These are phyloP conservation scores for Rambutsinella grinnellia DNA, from an alignment of 2,888 invertebrate species.

Conservation along the genomic window DNA sequence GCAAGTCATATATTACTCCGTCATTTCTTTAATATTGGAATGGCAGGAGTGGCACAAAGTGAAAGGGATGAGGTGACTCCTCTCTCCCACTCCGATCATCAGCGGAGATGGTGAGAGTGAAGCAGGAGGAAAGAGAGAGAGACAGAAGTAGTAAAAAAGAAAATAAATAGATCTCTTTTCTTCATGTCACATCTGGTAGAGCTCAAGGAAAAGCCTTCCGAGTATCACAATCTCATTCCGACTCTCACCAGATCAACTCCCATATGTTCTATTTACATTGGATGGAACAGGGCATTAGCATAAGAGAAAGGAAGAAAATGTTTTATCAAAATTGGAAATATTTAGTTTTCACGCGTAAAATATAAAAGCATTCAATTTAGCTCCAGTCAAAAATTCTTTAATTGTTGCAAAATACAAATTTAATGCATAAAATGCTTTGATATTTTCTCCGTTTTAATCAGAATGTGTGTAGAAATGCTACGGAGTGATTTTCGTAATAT, in stretches of 20 bases:
- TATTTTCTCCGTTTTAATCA: too few species aligned
- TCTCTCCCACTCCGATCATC: too few species aligned
- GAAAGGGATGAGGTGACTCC: conserved; percentile 7
- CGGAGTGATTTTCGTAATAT: too few species aligned
- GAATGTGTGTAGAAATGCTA: conserved; percentile 1
- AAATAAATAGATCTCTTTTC: conserved; percentile 45
- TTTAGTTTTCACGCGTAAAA: neutral
- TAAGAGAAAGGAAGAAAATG: neutral
- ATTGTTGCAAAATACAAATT: too few species aligned
- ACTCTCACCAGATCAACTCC: neutral
- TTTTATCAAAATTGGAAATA: neutral
- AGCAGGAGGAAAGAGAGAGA: conserved; percentile 18
- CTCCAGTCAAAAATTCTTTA: conserved; percentile 23
- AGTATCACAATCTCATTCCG: too few species aligned
- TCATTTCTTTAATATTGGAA: conserved; percentile 34
- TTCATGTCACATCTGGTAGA: conserved; percentile 52
- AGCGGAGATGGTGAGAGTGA: too few species aligned
- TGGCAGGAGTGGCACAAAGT: conserved; percentile 10
- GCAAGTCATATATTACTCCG: neutral
- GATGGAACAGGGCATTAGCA: neutral
- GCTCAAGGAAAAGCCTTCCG: conserved; percentile 51
- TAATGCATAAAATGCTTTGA: too few species aligned
- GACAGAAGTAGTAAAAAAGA: conserved; percentile 11
- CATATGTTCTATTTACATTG: neutral
- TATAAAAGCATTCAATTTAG: conserved; percentile 8